Evolutionary conservation across 2,797 vertebrate genomes (phyloP).

Genomic region (Macrochelys suwanniensis): DNA sequence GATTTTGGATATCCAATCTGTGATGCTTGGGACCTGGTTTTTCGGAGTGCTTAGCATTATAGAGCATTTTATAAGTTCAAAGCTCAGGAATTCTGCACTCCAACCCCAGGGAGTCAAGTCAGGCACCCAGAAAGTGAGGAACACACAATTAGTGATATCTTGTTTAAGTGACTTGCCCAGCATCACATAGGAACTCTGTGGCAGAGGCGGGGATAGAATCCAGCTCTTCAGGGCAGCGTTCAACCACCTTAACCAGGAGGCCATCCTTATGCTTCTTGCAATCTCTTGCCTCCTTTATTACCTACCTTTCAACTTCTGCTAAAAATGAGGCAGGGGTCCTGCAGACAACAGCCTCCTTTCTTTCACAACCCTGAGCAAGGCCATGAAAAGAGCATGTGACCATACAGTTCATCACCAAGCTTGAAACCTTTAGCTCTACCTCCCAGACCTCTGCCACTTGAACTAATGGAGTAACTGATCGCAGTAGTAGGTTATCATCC

Average conservation of each 20-base stretch:
- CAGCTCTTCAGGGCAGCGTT: rapidly evolving
- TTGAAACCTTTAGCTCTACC: not conserved
- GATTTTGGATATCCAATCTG: not conserved
- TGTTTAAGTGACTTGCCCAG: not conserved
- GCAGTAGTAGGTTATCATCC: not conserved
- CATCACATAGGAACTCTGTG: rapidly evolving
- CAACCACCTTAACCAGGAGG: rapidly evolving
- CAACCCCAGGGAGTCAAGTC: not conserved
- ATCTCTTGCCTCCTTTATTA: rapidly evolving
- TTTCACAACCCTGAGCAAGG: not conserved
- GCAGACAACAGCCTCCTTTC: not conserved
- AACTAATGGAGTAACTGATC: too few relatives aligned
- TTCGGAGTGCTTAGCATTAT: not conserved
- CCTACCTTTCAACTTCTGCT: rapidly evolving
- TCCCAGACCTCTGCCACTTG: not conserved
- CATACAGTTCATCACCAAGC: too few relatives aligned
- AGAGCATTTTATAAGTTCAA: not conserved
- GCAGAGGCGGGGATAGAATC: not conserved
- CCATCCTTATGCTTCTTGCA: not conserved
- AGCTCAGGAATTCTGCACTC: not conserved
- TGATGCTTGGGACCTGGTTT: not conserved
- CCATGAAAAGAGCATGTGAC: too few relatives aligned
- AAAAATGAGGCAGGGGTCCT: not conserved
- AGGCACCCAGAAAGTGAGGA: not conserved
- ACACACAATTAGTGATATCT: not conserved